Evolutionary conservation across 2,797 vertebrate species (phyloP).

Genomic region (Muscicapa striata): DNA sequence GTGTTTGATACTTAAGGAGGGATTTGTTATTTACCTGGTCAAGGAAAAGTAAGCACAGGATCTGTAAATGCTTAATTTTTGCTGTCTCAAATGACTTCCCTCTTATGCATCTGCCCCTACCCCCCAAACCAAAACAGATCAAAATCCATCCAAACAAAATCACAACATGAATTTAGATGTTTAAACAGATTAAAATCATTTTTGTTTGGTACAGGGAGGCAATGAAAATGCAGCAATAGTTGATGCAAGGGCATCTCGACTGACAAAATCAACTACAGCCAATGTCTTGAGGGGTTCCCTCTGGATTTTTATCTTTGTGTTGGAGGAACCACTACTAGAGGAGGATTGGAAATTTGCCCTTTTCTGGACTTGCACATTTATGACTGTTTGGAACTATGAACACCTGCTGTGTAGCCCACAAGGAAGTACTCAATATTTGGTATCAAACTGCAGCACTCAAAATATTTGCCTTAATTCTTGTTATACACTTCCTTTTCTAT

Average conservation of each 20-base stretch:
- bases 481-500: background rate
- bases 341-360: background rate
- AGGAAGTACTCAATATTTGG: background rate
- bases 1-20: background rate
- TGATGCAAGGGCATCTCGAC: background rate
- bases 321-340: background rate
- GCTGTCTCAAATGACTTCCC: background rate
- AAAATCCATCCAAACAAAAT: background rate
- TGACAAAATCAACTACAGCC: background rate
- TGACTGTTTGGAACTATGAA: background rate
- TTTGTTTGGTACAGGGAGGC: background rate
- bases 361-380: background rate
- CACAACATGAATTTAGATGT: background rate
- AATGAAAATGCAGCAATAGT: background rate
- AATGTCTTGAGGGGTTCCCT: background rate
- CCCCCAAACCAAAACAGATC: background rate
- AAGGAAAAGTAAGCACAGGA: background rate
- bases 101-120: fast-evolving
- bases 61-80: background rate
- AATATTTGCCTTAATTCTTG: background rate
- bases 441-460: background rate
- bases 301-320: background rate
- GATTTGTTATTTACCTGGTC: background rate
- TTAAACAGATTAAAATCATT: background rate
- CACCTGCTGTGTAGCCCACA: background rate